Percentiles rank a stretch among this genome's conserved stretches.
Conservation (phyloP, 2,797 vertebrate genomes). For the Lepilemur ruficaudatus region DNA sequence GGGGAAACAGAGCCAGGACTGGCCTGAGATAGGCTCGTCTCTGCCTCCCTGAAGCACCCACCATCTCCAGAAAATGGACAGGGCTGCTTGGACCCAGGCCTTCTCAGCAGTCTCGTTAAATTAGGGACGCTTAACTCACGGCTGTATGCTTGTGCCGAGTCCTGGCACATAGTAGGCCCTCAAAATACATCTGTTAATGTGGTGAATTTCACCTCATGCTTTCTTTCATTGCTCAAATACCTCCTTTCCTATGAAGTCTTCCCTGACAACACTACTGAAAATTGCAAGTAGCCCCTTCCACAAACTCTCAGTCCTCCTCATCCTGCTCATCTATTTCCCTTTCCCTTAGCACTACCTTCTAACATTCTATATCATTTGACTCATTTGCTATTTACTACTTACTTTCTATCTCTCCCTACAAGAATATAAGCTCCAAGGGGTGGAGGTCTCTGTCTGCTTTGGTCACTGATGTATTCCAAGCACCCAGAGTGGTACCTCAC, state of each 20-base stretch:
- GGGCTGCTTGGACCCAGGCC: fast-evolving
- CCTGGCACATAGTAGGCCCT: not conserved
- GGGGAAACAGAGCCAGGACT: constrained; percentile 20
- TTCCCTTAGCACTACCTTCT: not conserved
- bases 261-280: not conserved
- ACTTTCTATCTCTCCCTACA: not conserved
- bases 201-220: not conserved
- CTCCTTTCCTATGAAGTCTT: not conserved
- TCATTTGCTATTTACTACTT: not conserved
- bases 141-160: not conserved
- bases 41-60: not conserved
- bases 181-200: not conserved
- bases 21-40: not conserved
- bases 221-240: not conserved
- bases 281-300: not conserved
- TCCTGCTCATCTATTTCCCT: not conserved
- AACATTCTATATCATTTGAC: not conserved
- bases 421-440: not conserved
- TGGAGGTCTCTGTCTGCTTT: not conserved
- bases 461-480: not conserved
- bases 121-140: not conserved
- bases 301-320: not conserved
- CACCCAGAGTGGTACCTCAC: not conserved
- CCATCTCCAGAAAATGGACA: not conserved
- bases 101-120: not conserved